Evolutionary conservation across 30 jellyfish, hydroid and myxozoan genomes (phyloP), one percentile per base, ranked within the genome.

Genomic region (Aurelia aurita): DNA sequence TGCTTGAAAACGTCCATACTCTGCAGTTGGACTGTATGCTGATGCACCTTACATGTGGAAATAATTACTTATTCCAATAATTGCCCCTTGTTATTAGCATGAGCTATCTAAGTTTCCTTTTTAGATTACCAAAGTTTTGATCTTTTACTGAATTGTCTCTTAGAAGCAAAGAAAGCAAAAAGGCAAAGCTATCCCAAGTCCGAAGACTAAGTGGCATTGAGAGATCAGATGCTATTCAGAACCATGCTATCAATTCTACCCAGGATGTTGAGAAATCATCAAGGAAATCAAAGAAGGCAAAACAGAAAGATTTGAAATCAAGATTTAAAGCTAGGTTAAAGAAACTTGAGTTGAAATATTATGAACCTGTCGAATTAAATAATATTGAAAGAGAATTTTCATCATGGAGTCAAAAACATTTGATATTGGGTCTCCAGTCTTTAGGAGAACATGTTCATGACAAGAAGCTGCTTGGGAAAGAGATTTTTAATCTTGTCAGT

Each of bases 201-300:
- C 26, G 3, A n/a, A 13, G 12, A 43, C 18, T 2, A 59, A 13
- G 28, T 57, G 43, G 23, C 35, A 26, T n/a, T 25, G 61, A 28
- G 58, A 35, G 34, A 23, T 20, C 35, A 2, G 76, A 46, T 60
- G 87, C 66, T 25, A 55, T 83, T 19, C 93, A 83, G 74, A 71
- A 83, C 47, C 80, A 83, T 83, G 86, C 77, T 31, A 74, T 83
- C 74, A 83, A 83, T 68, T 83, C 93, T n/a, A 83, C 93, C n/a
- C 93, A 83, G 63, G 93, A 71, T 22, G 21, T 83, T 32, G 71
- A 58, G 7, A 72, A 49, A 65, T n/a, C 23, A 11, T 26, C 20
- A 23, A 16, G 57, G 21, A 67, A 21, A 23, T 34, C 28, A n/a
- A 60, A 32, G 19, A 22, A 46, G 22, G 58, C n/a, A 21, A 39